A percentile compares a stretch with the other conserved stretches of the same genome.
Evolutionary conservation across 1,140 invertebrate genomes (phyloP).

Genomic region (Neotoxoptera formosana): DNA sequence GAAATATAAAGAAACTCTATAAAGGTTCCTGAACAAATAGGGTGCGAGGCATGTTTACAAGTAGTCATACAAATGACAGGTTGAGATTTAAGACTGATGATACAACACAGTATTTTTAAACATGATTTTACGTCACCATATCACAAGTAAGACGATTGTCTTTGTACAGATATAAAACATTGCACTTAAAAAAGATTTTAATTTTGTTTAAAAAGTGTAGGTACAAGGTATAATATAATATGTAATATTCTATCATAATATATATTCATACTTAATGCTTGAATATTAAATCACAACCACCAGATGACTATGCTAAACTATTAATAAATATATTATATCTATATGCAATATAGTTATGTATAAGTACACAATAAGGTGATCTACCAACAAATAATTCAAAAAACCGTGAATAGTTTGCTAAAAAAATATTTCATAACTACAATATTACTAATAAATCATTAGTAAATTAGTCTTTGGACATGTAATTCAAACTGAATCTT

Average conservation of each 20-base stretch:
- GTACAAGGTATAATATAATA: background rate
- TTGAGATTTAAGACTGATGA: background rate
- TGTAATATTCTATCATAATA: background rate
- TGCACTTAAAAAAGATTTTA: background rate
- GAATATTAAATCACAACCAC: background rate
- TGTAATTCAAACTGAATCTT: background rate
- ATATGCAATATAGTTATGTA: too few species aligned
- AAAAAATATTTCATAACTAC: too few species aligned
- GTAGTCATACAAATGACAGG: background rate
- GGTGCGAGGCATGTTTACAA: background rate
- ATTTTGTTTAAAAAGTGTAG: background rate
- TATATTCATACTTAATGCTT: background rate
- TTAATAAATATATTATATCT: too few species aligned
- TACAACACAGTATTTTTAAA: background rate
- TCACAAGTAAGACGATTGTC: background rate
- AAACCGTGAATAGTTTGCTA: too few species aligned
- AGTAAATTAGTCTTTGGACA: too few species aligned
- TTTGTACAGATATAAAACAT: background rate
- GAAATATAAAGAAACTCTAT: background rate
- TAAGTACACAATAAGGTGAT: too few species aligned
- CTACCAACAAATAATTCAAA: too few species aligned
- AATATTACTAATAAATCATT: too few species aligned
- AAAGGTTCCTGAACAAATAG: background rate
- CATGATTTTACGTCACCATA: background rate
- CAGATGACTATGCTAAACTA: too few species aligned